These are phyloP conservation scores for Ephydatia muelleri DNA, from an alignment of 37 sponge, comb jelly and placozoan genomes.

Conservation along the genomic window DNA sequence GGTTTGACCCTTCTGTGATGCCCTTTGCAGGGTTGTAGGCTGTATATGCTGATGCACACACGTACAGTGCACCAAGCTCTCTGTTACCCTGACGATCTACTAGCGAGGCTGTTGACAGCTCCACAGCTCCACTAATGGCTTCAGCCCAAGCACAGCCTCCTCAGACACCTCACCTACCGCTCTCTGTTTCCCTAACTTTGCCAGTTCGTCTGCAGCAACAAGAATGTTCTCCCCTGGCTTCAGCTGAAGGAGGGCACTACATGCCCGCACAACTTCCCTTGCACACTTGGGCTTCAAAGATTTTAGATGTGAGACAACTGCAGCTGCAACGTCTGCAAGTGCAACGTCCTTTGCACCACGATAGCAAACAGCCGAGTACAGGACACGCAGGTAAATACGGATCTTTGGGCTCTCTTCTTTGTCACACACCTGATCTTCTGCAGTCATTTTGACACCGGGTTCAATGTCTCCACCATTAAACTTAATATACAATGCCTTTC, in stretches of 20 bases:
- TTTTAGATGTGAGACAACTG: not conserved
- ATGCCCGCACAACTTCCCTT: not conserved
- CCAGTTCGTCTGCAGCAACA: not conserved
- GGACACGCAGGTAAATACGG: not conserved
- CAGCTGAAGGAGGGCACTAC: not conserved
- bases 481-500: no score
- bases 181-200: not conserved
- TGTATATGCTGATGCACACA: not conserved
- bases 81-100: not conserved
- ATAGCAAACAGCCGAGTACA: not conserved
- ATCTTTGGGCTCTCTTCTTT: no score
- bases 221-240: not conserved
- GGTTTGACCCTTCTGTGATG: not conserved
- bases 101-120: not conserved
- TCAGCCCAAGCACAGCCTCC: not conserved
- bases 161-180: not conserved
- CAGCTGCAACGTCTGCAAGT: not conserved
- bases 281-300: not conserved
- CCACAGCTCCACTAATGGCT: not conserved
- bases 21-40: not conserved
- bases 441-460: no score
- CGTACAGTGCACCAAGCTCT: not conserved
- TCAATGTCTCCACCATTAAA: no score
- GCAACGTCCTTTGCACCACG: not conserved
- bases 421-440: no score